Base-by-base conservation (phyloP, 2,797 vertebrate species). In the Etheostoma nigrum region DNA sequence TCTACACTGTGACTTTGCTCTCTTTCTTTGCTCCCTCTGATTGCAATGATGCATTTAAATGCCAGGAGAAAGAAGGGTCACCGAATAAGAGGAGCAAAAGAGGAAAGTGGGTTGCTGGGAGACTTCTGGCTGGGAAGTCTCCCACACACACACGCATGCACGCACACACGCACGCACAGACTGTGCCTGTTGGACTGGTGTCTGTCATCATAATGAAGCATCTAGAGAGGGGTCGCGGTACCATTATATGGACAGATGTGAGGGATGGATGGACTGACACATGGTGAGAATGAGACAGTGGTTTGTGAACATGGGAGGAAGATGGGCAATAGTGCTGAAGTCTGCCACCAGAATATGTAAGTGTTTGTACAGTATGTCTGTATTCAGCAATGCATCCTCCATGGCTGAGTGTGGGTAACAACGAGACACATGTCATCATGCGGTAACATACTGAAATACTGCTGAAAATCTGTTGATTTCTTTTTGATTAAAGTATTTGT, bases 131-230 rank as follows among this genome's bases (percentile, higher is more conserved):
- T 45, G 75, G 72, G 30, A 30, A 30, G 30, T 30, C 30, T 5
- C 30, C 30, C 30, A 30, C 40, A 18, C 7, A 36, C 16, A 19
- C 10, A 8, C 64, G 5, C 42, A 19, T 4, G 19, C 15, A 33
- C 10, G 15, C 33, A 68, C 53, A 45, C 36, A 48, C 47, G 59
- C 15, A 55, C 30, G 59, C 15, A 65, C 11, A 72, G 8, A 54
- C 64, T 12, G 44, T 75, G 53, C 19, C 76, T 71, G 75, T 59
- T 27, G 73, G 71, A 57, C 71, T 48, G 81, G 21, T 80, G 88
- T 83, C 84, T 75, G 86, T 90, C 85, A 88, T 77, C 74, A 77
- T 89, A 88, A 93, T 86, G 77, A 86, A 86, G 75, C 82, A 83
- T 84, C 88, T 64, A 67, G 82, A 86, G 86, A 90, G 64, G 67